A percentile compares a stretch with the other conserved stretches of the same genome.
These are phyloP conservation scores for Spilosoma lubricipeda DNA, from an alignment of 2,888 invertebrate species.

Conservation along the genomic window DNA sequence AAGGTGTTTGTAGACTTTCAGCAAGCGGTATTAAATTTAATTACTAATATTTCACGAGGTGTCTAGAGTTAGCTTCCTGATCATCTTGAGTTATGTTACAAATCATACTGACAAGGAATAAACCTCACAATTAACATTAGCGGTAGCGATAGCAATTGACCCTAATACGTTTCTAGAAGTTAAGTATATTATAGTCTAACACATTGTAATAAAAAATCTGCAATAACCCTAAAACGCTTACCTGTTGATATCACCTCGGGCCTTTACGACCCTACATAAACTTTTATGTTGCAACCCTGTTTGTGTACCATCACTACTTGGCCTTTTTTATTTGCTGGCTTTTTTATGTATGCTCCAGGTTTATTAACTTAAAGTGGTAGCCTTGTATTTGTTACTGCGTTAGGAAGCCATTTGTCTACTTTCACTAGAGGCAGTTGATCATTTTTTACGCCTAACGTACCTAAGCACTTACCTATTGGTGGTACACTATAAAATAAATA, in stretches of 20 bases:
- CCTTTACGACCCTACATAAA: slow-evolving; percentile 65
- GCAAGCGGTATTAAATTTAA: background rate
- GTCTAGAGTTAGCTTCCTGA: background rate
- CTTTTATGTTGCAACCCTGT: slow-evolving; percentile 61
- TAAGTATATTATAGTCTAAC: slow-evolving; percentile 22
- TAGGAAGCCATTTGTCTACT: background rate
- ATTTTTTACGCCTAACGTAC: background rate
- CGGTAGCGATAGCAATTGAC: slow-evolving; percentile 17
- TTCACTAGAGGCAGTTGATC: background rate
- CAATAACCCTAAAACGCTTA: slow-evolving; percentile 62
- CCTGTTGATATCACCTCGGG: slow-evolving; percentile 66
- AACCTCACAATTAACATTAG: slow-evolving; percentile 2
- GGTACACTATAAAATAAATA: background rate
- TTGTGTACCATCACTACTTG: slow-evolving; percentile 54
- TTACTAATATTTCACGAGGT: background rate
- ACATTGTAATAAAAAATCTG: slow-evolving; percentile 53
- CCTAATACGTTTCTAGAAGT: slow-evolving; percentile 26
- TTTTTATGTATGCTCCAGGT: slow-evolving; percentile 47
- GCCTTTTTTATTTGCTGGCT: slow-evolving; percentile 48
- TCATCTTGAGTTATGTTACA: background rate
- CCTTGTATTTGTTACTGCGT: slow-evolving; percentile 10
- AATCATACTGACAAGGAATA: background rate
- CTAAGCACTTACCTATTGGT: too few species aligned
- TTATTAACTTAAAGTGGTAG: slow-evolving; percentile 31
- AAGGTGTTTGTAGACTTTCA: background rate